Base-by-base conservation (phyloP, 2,797 vertebrate genomes). In the Pygocentrus nattereri region DNA sequence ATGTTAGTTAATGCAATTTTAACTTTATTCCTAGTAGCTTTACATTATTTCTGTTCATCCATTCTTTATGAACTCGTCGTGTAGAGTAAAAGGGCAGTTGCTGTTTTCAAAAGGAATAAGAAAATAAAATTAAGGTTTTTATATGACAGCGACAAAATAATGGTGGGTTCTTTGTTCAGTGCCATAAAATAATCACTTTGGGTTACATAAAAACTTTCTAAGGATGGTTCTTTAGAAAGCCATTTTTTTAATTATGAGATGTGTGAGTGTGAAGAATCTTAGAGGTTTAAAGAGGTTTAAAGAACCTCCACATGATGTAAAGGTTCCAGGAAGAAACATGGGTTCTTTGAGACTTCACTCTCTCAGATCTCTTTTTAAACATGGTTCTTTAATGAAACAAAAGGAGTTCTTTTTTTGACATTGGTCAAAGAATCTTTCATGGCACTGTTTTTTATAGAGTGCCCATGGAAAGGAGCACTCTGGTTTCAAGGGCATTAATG, bases 401-500 rank as follows among this genome's bases (percentile, higher is more conserved):
- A 56, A n/a, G 6, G 8, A 56, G n/a, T 25, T 25, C n/a, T 25
- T 25, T n/a, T n/a, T 11, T 11, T 11, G 10, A 6, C 56, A 25
- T 0, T 12, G 10, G 56, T 56, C 21, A n/a, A 59, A 59, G 12
- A 59, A 59, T 2, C 54, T n/a, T 19, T 10, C 2, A n/a, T 56
- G 54, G 19, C 21, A 56, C 6, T n/a, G n/a, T n/a, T 25, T 23
- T 68, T 27, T 47, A 25, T 16, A 50, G 27, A 12, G 25, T 56
- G 19, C 50, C 31, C 59, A 74, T 19, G 41, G 49, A 38, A 27
- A 78, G 47, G 8, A 52, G 15, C 8, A 19, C 61, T 69, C 25
- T 69, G 61, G 15, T 78, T 78, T 74, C 69, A 16, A 56, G 23
- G 65, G 64, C 44, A 59, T 71, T 76, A 76, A 52, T 70, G 69